Evolutionary conservation across 2,888 invertebrate species (phyloP).

Genomic region (Phaedon cochleariae): DNA sequence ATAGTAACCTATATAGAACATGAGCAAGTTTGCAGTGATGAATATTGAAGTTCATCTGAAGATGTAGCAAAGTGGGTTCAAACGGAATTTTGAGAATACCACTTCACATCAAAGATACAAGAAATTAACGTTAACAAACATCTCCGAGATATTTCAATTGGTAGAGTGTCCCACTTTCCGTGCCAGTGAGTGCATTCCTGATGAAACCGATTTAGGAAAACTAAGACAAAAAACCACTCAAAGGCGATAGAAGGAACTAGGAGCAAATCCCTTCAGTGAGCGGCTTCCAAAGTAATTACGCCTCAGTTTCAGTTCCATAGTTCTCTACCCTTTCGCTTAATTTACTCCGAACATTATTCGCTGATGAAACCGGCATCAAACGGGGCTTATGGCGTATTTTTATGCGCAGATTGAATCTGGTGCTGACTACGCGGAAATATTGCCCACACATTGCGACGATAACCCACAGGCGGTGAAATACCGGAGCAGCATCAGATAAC

Average conservation of each 20-base stretch:
- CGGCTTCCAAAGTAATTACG: constrained; percentile 23
- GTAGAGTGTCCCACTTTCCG: too few relatives aligned
- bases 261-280: constrained; percentile 5
- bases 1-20: too few relatives aligned
- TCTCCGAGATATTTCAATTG: too few relatives aligned
- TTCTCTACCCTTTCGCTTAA: constrained; percentile 20
- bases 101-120: too few relatives aligned
- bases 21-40: too few relatives aligned
- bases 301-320: constrained; percentile 1
- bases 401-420: constrained; percentile 37
- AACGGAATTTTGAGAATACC: too few relatives aligned
- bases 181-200: too few relatives aligned
- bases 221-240: not conserved
- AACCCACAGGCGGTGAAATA: constrained; percentile 33
- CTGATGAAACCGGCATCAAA: constrained; percentile 33
- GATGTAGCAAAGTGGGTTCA: too few relatives aligned
- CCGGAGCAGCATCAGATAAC: constrained; percentile 28
- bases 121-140: too few relatives aligned
- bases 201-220: too few relatives aligned
- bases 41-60: too few relatives aligned
- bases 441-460: constrained; percentile 36
- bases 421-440: constrained; percentile 36
- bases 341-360: constrained; percentile 34
- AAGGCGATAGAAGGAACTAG: not conserved
- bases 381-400: constrained; percentile 36